Percentiles rank a stretch among this genome's conserved stretches.
phyloP scores from a whole-genome alignment of 2,888 invertebrate genomes.

The Augiades crinisus region DNA sequence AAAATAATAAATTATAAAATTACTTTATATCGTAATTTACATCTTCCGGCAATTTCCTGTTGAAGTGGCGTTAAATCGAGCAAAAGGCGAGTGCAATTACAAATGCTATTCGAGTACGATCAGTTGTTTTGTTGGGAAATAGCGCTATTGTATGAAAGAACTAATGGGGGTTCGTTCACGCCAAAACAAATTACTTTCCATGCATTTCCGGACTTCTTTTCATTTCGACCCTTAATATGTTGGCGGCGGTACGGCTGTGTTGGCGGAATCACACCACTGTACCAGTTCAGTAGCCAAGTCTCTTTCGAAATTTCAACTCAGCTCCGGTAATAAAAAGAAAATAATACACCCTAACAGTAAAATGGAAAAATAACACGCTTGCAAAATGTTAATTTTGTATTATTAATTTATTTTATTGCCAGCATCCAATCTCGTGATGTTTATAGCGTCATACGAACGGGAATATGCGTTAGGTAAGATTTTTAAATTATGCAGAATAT shows the following conservation, averaged over 20 bases:
- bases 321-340: slow-evolving; percentile 70
- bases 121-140: slow-evolving; percentile 17
- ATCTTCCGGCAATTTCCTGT: slow-evolving; percentile 5
- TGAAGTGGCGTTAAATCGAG: slow-evolving; percentile 5
- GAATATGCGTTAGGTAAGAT: slow-evolving; percentile 31
- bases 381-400: slow-evolving; percentile 38
- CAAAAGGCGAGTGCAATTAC: slow-evolving; percentile 6
- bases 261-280: slow-evolving; percentile 64
- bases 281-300: slow-evolving; percentile 65
- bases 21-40: not conserved
- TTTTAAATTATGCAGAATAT: not conserved
- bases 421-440: slow-evolving; percentile 28
- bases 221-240: slow-evolving; percentile 67
- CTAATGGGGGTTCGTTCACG: slow-evolving; percentile 48
- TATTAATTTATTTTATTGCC: slow-evolving; percentile 57
- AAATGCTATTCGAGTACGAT: not conserved
- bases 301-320: slow-evolving; percentile 67
- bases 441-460: slow-evolving; percentile 30
- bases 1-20: slow-evolving; percentile 1
- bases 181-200: slow-evolving; percentile 67
- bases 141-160: slow-evolving; percentile 23
- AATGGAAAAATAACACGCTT: slow-evolving; percentile 23
- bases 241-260: slow-evolving; percentile 55
- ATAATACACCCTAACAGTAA: slow-evolving; percentile 56
- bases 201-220: slow-evolving; percentile 67